Base-by-base conservation (phyloP, 1,140 invertebrate species). In the Euschistus heros region DNA sequence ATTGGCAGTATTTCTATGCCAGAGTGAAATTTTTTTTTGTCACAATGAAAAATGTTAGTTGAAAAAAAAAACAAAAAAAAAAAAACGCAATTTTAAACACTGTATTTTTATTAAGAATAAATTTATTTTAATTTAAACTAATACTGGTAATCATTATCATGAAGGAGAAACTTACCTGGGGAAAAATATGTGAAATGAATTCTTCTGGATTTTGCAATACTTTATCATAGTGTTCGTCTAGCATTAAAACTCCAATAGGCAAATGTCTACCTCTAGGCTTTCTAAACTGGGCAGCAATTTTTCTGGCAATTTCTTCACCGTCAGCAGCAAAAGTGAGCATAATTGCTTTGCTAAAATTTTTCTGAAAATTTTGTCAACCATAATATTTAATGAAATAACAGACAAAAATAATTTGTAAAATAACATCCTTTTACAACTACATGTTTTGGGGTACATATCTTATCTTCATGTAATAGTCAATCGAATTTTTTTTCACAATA, bases 271-370 rank as follows among this genome's bases (percentile, higher is more conserved):
- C 59, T 42, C 62, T 37, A 5, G 27, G 33, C 26, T 42, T 69
- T 26, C 68, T 47, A 44, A 69, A 65, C 17, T 5, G 22, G 20
- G 55, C 52, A 10, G 66, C 60, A 20, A 69, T 63, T 46, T 46
- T 47, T 17, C 47, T 47, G 2, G 66, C 68, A 20, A 60, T 47
- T 44, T 62, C 59, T 50, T 42, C 55, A 33, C 68, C 68, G 20
- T 69, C 68, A n/a, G 10, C 15, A 50, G 68, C 68, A 67, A 67
- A 69, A 27, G 68, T 65, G 17, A 69, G 52, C 26, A 69, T 60
- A 7, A 69, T 61, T 18, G 30, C 37, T 61, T 61, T 61, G 33
- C 27, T 37, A 26, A 57, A 57, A 3, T 57, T 57, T 26, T 57
- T 57, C 54, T 57, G 14, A 5, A 57, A 52, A 6, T 52, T 18